phyloP scores from a whole-genome alignment of 1,140 invertebrate genomes.

The Lordiphosa collinella region DNA sequence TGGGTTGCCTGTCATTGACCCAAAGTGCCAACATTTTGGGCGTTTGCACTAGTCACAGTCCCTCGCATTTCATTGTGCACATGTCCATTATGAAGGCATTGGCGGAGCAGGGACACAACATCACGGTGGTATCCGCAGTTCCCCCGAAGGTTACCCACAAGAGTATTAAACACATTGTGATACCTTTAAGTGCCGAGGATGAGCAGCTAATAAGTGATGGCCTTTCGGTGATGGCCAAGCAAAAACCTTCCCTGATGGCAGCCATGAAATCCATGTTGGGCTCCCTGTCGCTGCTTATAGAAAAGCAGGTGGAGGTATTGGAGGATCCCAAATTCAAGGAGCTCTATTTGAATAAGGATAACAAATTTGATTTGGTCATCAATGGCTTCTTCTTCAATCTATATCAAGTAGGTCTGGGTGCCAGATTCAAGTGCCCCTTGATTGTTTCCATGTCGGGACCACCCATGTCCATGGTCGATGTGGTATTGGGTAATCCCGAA shows the following conservation, averaged over 20 bases:
- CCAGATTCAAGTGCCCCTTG: constrained; percentile 55
- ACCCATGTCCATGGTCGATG: constrained; percentile 41
- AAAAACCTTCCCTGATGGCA: constrained; percentile 41
- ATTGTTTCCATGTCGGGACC: constrained; percentile 52
- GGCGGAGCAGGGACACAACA: constrained; percentile 68
- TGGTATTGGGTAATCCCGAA: constrained; percentile 55
- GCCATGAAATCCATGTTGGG: constrained; percentile 39
- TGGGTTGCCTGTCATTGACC: constrained; percentile 13
- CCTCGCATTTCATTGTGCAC: constrained; percentile 69
- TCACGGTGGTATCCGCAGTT: constrained; percentile 55
- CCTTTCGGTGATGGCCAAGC: constrained; percentile 35
- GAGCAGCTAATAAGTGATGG: constrained; percentile 40
- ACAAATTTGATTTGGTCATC: constrained; percentile 63
- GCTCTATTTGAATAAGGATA: constrained; percentile 59
- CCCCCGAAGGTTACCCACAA: constrained; percentile 62
- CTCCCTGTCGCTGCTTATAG: constrained; percentile 33
- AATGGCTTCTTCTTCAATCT: constrained; percentile 63
- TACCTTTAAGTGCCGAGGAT: constrained; percentile 38
- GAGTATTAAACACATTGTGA: constrained; percentile 64
- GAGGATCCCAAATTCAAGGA: constrained; percentile 52
- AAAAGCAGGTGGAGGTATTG: constrained; percentile 56
- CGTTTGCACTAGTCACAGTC: constrained; percentile 70
- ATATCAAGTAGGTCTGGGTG: constrained; percentile 55
- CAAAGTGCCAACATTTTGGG: constrained; percentile 62
- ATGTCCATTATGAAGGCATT: constrained; percentile 64